Evolutionary conservation across 2,797 vertebrate genomes (phyloP).

Genomic region (Acrossocheilus fasciatus): DNA sequence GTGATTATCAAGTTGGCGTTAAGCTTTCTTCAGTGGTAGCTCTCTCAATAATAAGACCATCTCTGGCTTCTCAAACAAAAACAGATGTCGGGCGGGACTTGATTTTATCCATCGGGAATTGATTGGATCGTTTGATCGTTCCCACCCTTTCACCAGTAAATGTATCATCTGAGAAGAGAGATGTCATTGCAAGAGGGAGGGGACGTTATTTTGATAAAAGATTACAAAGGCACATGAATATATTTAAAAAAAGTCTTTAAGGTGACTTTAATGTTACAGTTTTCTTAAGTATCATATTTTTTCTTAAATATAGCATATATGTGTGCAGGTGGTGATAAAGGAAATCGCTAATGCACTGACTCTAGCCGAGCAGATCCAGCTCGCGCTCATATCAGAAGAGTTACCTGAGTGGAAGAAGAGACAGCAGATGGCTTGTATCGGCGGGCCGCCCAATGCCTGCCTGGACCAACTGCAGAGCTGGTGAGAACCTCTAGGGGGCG

Average conservation of each 20-base stretch:
- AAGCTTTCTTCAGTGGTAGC: background rate
- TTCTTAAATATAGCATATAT: background rate
- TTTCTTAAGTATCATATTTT: background rate
- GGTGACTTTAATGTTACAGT: background rate
- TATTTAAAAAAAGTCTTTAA: no score
- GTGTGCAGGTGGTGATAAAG: conserved; percentile 47
- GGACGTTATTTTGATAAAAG: background rate
- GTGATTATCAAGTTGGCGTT: background rate
- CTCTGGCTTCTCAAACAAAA: background rate
- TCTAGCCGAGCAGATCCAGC: conserved; percentile 75
- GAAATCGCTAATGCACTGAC: conserved; percentile 36
- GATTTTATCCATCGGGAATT: background rate
- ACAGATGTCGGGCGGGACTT: background rate
- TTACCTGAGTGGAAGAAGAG: conserved; percentile 87
- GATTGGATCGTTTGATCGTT: background rate
- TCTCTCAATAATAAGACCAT: background rate
- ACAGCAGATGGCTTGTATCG: conserved; percentile 87
- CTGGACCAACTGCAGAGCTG: conserved; percentile 88
- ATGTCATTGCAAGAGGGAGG: background rate
- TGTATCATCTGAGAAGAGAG: background rate
- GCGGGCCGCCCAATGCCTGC: conserved; percentile 86
- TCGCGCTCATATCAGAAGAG: conserved; percentile 80
- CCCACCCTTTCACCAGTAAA: background rate
- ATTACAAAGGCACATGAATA: background rate
- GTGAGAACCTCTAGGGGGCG: conserved; percentile 69